Evolutionary conservation across 1,140 invertebrate species (phyloP).

Genomic region (Drosophila sturtevanti): DNA sequence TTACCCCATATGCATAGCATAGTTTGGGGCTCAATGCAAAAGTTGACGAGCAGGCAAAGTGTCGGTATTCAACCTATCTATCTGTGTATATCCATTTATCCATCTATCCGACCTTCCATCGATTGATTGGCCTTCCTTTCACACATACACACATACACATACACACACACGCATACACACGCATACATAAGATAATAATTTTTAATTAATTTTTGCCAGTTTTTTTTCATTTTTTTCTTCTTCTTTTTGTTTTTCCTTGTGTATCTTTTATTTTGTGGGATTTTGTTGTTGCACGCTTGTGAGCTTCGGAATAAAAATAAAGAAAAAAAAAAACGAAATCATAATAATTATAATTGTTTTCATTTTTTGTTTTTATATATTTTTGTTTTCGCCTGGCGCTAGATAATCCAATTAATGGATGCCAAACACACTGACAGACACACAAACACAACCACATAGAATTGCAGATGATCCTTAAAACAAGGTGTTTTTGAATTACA

Average conservation of each 20-base stretch:
- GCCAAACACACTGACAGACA: conserved; percentile 38
- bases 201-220: conserved; percentile 65
- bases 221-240: neutral
- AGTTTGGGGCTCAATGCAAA: conserved; percentile 38
- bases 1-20: conserved; percentile 38
- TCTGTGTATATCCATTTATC: neutral
- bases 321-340: conserved; percentile 37
- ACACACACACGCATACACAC: conserved; percentile 14
- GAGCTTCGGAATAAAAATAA: neutral
- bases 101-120: conserved; percentile 20
- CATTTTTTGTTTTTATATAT: conserved; percentile 33
- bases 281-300: conserved; percentile 17
- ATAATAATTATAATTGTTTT: conserved; percentile 61
- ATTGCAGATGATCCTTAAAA: neutral
- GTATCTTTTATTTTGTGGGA: conserved; percentile 3
- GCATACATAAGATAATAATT: conserved; percentile 38
- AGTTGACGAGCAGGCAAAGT: conserved; percentile 36
- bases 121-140: conserved; percentile 51
- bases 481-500: conserved; percentile 6
- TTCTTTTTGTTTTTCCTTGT: conserved; percentile 6
- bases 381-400: conserved; percentile 39
- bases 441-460: conserved; percentile 5
- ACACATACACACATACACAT: neutral
- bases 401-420: conserved; percentile 74
- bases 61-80: neutral